Conservation (phyloP, 2,797 vertebrate species). For the Selene dorsalis region DNA sequence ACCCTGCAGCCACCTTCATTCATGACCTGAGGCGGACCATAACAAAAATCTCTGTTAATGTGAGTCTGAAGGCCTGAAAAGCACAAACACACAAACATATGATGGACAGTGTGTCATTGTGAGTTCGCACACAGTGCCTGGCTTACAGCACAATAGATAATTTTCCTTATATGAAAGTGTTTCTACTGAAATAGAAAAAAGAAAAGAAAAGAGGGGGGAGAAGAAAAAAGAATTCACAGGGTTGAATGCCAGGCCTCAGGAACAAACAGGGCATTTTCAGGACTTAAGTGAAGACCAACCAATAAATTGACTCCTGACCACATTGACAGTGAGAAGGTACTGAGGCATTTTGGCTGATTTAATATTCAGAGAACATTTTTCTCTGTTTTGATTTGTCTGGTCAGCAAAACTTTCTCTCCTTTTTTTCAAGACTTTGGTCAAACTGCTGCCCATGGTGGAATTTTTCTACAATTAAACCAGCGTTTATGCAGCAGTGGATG, state of each 20-base stretch:
- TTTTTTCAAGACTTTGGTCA: constrained; percentile 44
- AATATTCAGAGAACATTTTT: constrained; percentile 48
- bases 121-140: constrained; percentile 36
- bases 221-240: constrained; percentile 37
- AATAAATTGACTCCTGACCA: constrained; percentile 58
- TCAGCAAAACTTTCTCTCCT: constrained; percentile 48
- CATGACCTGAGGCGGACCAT: constrained; percentile 53
- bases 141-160: constrained; percentile 42
- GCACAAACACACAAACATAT: neutral
- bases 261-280: constrained; percentile 49
- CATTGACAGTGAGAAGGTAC: constrained; percentile 46
- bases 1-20: constrained; percentile 49
- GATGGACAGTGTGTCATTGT: constrained; percentile 15
- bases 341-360: constrained; percentile 55
- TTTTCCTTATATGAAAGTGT: constrained; percentile 41
- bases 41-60: constrained; percentile 49
- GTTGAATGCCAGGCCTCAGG: constrained; percentile 36
- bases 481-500: constrained; percentile 67
- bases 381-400: constrained; percentile 55
- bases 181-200: constrained; percentile 15
- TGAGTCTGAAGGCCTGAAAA: constrained; percentile 16
- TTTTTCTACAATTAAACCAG: constrained; percentile 71
- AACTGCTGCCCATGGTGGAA: constrained; percentile 58
- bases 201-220: neutral
- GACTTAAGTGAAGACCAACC: constrained; percentile 62